Percentiles rank a stretch among this genome's conserved stretches.
Evolutionary conservation across 1,140 invertebrate species (phyloP).

Genomic region (Drosophila pandora): DNA sequence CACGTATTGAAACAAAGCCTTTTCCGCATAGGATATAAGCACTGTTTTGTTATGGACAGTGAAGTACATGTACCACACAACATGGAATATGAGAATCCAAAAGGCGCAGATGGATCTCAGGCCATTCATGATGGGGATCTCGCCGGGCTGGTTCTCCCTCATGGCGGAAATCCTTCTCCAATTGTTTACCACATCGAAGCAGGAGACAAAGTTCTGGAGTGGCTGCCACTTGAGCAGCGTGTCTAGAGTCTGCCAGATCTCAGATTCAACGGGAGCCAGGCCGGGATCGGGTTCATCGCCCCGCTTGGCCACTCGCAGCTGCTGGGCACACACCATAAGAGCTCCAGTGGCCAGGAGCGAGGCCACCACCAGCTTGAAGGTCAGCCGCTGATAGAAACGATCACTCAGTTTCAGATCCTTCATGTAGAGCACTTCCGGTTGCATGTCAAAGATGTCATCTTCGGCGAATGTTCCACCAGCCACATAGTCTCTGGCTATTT

Average conservation of each 20-base stretch:
- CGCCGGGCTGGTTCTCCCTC: slow-evolving; percentile 33
- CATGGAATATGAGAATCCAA: slow-evolving; percentile 77
- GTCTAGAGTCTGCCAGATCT: slow-evolving; percentile 58
- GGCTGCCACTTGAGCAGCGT: slow-evolving; percentile 49
- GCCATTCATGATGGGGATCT: slow-evolving; percentile 81
- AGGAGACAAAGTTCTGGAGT: slow-evolving; percentile 63
- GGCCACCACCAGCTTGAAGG: slow-evolving; percentile 65
- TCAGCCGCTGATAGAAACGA: slow-evolving; percentile 60
- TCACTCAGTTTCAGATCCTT: slow-evolving; percentile 73
- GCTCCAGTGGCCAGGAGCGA: slow-evolving; percentile 57
- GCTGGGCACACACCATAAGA: slow-evolving; percentile 66
- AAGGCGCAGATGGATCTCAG: slow-evolving; percentile 77
- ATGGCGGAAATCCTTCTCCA: slow-evolving; percentile 52
- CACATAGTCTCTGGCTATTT: slow-evolving; percentile 65
- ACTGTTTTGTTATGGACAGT: slow-evolving; percentile 76
- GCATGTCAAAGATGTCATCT: slow-evolving; percentile 73
- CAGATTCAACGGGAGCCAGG: slow-evolving; percentile 66
- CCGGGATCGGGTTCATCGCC: slow-evolving; percentile 31
- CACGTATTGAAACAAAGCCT: slow-evolving; percentile 70
- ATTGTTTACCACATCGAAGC: slow-evolving; percentile 73
- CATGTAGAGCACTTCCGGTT: slow-evolving; percentile 73
- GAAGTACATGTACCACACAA: slow-evolving; percentile 83
- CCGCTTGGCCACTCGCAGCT: slow-evolving; percentile 51
- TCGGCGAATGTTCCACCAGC: slow-evolving; percentile 49
- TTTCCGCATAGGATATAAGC: slow-evolving; percentile 72